These are phyloP conservation scores for Masticophis lateralis DNA, from an alignment of 2,797 vertebrate species.

Conservation along the genomic window DNA sequence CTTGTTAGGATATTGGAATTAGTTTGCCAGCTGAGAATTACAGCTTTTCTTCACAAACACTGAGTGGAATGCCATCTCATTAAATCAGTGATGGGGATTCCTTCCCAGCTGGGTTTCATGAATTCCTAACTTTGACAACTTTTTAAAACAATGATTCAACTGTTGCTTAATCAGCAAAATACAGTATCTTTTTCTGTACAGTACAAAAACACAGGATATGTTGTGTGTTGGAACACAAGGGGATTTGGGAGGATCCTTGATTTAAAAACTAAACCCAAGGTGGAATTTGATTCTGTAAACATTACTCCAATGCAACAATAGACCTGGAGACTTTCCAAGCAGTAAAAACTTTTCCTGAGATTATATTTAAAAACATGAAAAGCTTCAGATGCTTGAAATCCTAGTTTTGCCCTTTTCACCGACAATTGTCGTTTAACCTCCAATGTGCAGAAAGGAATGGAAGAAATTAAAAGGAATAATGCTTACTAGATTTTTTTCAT, in stretches of 20 bases:
- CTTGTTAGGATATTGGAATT: neutral
- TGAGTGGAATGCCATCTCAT: neutral
- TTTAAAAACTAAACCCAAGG: neutral
- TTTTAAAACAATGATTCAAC: conserved; percentile 1
- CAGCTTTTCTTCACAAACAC: neutral
- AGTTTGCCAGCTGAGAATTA: neutral
- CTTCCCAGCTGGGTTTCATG: neutral
- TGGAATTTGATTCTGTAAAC: neutral
- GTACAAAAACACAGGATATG: conserved; percentile 10
- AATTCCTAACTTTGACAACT: neutral
- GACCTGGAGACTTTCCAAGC: neutral
- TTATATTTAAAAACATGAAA: neutral
- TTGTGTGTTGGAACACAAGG: neutral
- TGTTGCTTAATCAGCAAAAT: neutral
- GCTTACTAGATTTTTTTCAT: neutral
- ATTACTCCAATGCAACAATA: neutral
- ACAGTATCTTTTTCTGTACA: conserved; percentile 11
- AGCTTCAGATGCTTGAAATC: neutral
- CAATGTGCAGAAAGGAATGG: neutral
- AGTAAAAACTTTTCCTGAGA: neutral
- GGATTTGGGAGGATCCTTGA: neutral
- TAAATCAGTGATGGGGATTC: neutral
- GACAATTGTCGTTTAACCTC: neutral
- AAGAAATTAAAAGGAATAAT: neutral
- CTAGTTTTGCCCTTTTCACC: neutral